Conservation (phyloP, 2,888 invertebrate genomes). For the Drosophila niveifrons region DNA sequence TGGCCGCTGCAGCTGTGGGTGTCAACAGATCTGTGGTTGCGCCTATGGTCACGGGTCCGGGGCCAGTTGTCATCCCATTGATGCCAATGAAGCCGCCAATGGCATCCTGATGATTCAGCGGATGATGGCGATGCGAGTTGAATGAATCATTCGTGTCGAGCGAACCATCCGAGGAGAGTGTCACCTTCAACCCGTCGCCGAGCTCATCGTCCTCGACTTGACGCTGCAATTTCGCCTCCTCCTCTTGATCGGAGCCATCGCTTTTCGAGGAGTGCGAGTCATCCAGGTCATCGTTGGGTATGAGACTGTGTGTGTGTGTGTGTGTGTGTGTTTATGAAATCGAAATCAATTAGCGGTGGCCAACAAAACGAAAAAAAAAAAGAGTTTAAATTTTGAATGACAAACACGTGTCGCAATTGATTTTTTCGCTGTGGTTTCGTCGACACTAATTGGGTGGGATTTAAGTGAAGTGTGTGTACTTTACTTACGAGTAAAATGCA, state of each 20-base stretch:
- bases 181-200: conserved; percentile 85
- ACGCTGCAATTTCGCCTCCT: conserved; percentile 78
- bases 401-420: conserved; percentile 16
- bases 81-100: conserved; percentile 82
- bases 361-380: background rate
- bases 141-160: conserved; percentile 82
- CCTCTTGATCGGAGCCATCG: conserved; percentile 89
- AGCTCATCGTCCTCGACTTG: conserved; percentile 86
- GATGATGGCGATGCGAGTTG: conserved; percentile 82
- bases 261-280: conserved; percentile 92
- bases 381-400: background rate
- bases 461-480: conserved; percentile 85
- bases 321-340: background rate
- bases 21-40: conserved; percentile 66
- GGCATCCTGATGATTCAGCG: conserved; percentile 82
- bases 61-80: conserved; percentile 64
- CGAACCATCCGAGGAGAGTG: conserved; percentile 82
- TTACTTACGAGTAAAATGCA: conserved; percentile 95
- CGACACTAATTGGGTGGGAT: background rate
- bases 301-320: conserved; percentile 88
- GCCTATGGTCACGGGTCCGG: conserved; percentile 50
- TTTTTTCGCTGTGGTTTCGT: background rate
- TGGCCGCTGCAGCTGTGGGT: conserved; percentile 62
- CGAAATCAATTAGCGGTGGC: conserved; percentile 11
- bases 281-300: conserved; percentile 93